Evolutionary conservation across 2,797 vertebrate genomes (phyloP).

Genomic region (Astyanax mexicanus): DNA sequence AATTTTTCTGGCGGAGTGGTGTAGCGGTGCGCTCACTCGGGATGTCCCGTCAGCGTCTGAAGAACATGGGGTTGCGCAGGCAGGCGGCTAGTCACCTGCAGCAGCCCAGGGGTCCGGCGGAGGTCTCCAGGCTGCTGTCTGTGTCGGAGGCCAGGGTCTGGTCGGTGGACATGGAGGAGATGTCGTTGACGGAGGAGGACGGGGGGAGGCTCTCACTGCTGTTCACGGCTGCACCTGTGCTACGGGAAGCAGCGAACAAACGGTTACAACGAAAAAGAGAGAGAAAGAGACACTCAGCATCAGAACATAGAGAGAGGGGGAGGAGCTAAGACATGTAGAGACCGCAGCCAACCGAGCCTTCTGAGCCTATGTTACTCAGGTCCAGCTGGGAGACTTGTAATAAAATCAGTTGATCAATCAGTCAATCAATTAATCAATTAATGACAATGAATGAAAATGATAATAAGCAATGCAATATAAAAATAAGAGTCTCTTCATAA

Average conservation of each 20-base stretch:
- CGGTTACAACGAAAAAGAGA: constrained; percentile 87
- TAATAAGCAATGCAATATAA: too few relatives aligned
- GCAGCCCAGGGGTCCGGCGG: constrained; percentile 97
- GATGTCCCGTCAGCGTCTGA: constrained; percentile 89
- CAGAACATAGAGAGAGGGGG: not conserved
- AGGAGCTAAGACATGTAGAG: not conserved
- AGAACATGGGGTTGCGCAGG: constrained; percentile 99
- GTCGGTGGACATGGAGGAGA: constrained; percentile 99
- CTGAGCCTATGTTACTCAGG: not conserved
- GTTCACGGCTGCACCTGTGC: constrained; percentile 99
- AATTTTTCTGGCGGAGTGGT: constrained; percentile 25
- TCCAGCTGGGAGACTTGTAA: not conserved
- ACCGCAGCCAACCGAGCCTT: not conserved
- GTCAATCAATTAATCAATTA: too few relatives aligned
- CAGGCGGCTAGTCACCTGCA: constrained; percentile 99
- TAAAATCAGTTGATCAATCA: too few relatives aligned
- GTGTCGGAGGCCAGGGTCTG: constrained; percentile 97
- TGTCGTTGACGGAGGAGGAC: constrained; percentile 97
- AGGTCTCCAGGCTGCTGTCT: constrained; percentile 99
- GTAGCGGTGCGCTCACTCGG: constrained; percentile 29
- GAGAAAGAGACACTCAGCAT: not conserved
- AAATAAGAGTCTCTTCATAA: too few relatives aligned
- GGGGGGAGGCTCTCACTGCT: constrained; percentile 93
- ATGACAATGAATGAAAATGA: too few relatives aligned
- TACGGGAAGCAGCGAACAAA: constrained; percentile 92